Base-by-base conservation (phyloP, 2,113 vertebrate species). In the Mustela lutreola region DNA sequence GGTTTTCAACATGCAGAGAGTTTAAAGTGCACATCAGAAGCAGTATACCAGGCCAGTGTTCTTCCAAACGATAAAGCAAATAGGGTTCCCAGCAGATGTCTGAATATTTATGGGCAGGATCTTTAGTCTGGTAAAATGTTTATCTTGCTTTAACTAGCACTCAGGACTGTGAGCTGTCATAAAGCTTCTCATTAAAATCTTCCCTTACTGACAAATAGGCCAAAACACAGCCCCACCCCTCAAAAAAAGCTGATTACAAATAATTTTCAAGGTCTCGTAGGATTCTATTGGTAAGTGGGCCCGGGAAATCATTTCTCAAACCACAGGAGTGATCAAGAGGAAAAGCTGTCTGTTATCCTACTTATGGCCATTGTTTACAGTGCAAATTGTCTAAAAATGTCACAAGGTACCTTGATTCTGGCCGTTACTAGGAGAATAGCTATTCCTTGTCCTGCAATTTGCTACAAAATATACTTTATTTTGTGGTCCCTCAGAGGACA, bases 61-160 rank as follows among this genome's bases (percentile, higher is more conserved):
- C 89, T 95, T 88, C 71, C 28, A 73, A 95, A 90, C 0, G 70
- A 81, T 96, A 91, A 94, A 65, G 67, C 73, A 98, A 71, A 96
- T 12, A 75, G 71, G 62, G 39, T 91, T 97, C 82, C 50, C 48
- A 78, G 92, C 10, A 91, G 87, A 36, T 85, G 50, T 28, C 60
- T 97, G 75, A 98, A 95, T 97, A 97, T 90, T 97, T 95, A 97
- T 81, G 92, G 71, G 26, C 78, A 42, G 26, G 56, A 16, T 48
- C 8, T 91, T 97, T 98, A 85, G 78, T 78, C 60, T 75, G 56
- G 31, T 91, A 87, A 89, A 94, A 92, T 71, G 28, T 91, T 86
- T 96, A 42, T 92, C 85, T 96, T 89, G 1, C 92, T 97, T 97
- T 95, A 82, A 89, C 76, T 97, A 87, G 60, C 75, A 95, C 67